Percentiles rank a stretch among this genome's conserved stretches.
Conservation (phyloP, 2,797 vertebrate genomes). For the Chiloscyllium punctatum region DNA sequence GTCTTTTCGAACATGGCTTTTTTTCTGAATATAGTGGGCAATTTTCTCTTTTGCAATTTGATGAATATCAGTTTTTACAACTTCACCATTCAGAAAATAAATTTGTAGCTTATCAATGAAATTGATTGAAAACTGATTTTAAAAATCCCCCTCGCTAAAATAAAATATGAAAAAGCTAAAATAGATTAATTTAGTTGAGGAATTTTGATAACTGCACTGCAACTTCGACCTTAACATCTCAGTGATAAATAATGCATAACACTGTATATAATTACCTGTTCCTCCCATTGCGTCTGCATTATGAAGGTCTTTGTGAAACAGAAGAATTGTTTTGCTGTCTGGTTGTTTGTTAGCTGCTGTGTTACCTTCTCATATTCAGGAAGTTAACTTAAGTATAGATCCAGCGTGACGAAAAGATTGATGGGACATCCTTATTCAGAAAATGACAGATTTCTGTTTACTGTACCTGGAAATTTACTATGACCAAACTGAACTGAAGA, state of each 20-base stretch:
- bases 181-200: background rate
- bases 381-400: background rate
- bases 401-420: background rate
- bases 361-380: background rate
- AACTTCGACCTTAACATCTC: background rate
- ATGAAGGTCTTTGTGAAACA: background rate
- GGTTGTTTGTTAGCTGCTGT: background rate
- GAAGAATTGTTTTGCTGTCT: background rate
- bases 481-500: background rate
- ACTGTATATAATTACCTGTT: background rate
- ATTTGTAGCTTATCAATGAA: background rate
- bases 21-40: too few species aligned
- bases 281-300: background rate
- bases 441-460: background rate
- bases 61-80: background rate
- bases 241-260: background rate
- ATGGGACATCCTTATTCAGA: background rate
- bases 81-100: background rate
- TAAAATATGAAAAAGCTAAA: background rate
- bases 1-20: background rate
- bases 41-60: background rate
- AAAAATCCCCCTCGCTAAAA: background rate
- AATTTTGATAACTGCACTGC: background rate
- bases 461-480: background rate
- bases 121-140: background rate